Conservation (phyloP, 2,888 invertebrate species). For the Leptura quadrifasciata region DNA sequence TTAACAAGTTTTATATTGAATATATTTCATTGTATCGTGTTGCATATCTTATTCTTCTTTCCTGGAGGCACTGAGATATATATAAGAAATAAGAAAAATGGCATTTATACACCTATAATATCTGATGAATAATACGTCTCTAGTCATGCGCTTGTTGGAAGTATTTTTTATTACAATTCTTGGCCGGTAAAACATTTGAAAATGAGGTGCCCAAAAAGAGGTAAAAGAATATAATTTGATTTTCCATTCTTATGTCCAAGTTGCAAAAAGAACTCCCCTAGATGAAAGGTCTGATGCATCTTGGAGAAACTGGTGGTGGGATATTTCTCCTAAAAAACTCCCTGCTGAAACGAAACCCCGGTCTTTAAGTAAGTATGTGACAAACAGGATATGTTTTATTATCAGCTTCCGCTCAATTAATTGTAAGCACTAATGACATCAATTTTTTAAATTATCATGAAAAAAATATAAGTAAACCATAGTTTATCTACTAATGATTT, state of each 20-base stretch:
- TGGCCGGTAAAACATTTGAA: neutral
- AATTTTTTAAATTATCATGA: neutral
- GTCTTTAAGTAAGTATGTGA: constrained; percentile 21
- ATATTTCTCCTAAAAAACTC: neutral
- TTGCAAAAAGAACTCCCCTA: neutral
- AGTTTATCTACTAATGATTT: too few relatives aligned
- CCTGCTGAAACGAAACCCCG: neutral
- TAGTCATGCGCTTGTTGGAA: too few relatives aligned
- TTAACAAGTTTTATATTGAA: too few relatives aligned
- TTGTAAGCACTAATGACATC: constrained; percentile 11
- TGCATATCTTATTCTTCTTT: too few relatives aligned
- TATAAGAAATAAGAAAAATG: too few relatives aligned
- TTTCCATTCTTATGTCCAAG: constrained; percentile 7
- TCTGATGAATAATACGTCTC: too few relatives aligned
- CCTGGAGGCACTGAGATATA: too few relatives aligned
- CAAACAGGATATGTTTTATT: constrained; percentile 18
- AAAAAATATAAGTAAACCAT: neutral
- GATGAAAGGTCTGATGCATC: neutral
- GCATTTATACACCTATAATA: too few relatives aligned
- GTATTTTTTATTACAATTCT: neutral
- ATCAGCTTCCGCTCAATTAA: constrained; percentile 28
- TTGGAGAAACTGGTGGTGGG: constrained; percentile 14
- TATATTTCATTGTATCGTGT: too few relatives aligned
- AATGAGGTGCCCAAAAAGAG: neutral
- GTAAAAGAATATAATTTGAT: neutral